phyloP scores from a whole-genome alignment of 1,140 invertebrate species.

The Anoplophora glabripennis region DNA sequence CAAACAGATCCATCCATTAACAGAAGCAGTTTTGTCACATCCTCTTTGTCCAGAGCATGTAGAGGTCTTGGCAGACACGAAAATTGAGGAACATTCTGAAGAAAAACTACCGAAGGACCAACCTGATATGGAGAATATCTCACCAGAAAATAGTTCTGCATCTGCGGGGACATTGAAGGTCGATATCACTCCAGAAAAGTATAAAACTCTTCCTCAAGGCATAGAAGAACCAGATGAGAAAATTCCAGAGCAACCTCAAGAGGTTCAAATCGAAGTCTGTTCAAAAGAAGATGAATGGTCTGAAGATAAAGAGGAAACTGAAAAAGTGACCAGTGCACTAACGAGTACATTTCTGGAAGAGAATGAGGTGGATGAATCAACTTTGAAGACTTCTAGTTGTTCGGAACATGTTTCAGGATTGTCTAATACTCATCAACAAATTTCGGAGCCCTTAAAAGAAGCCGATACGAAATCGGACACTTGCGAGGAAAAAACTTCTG shows the following conservation, averaged over 20 bases:
- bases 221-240: slow-evolving; percentile 11
- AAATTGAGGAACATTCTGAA: too few species aligned
- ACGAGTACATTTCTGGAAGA: too few species aligned
- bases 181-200: not conserved
- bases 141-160: slow-evolving; percentile 7
- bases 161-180: not conserved
- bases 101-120: too few species aligned
- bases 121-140: slow-evolving; percentile 15
- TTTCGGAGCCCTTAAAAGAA: not conserved
- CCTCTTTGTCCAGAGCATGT: too few species aligned
- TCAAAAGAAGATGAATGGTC: slow-evolving; percentile 49
- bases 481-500: slow-evolving; percentile 8
- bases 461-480: slow-evolving; percentile 14
- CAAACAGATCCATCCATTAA: too few species aligned
- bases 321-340: not conserved
- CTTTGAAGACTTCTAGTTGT: too few species aligned
- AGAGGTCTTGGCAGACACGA: too few species aligned
- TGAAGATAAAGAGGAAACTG: slow-evolving; percentile 25
- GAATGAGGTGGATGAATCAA: too few species aligned
- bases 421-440: not conserved
- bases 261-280: slow-evolving; percentile 39
- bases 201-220: not conserved
- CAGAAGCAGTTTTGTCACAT: too few species aligned
- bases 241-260: slow-evolving; percentile 2
- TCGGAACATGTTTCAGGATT: too few species aligned